Base-by-base conservation (phyloP, 2,113 vertebrate species). In the Ptyas mucosa region DNA sequence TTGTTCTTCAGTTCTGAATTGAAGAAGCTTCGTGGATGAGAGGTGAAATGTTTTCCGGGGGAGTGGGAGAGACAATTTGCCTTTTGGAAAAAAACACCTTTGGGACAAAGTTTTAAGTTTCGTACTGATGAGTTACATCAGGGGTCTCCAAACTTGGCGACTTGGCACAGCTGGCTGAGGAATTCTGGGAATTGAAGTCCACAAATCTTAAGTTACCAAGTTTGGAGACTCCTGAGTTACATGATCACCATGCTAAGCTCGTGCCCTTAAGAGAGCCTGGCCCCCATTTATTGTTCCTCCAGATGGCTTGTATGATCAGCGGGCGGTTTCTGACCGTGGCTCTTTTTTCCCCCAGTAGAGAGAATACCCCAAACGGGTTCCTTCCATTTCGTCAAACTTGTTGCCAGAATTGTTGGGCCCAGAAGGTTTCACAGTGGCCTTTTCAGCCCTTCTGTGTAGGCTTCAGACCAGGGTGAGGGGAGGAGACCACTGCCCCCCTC, bases 261-360 rank as follows among this genome's bases (percentile, higher is more conserved):
- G 5, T 46, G 39, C 26, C 8, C 5, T 57, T 87, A 55, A 91
- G 90, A 23, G 24, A 46, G 58, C 8, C 58, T 49, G 29, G 18
- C 64, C 46, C 86, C 43, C 18, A 7, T 54, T 34, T 75, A 20
- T 2, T 2, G n/a, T 51, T 51, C 21, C 24, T 43, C 51, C 18
- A 24, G 23, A 69, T 14, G 51, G 58, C 26, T 12, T 53, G 57
- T 15, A 12, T 24, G 46, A 23, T 88, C 52, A 94, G 24, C 15
- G 0, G 55, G 89, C 0, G 0, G 11, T 46, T 39, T 39, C 14
- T 29, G 3, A 6, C 26, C 57, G 39, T 1, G n/a, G 4, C 8
- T 8, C 4, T 1, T 0, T 87, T 88, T 86, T 24, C 2, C 94
- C 93, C 85, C 49, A 18, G 54, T 18, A 3, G 26, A 49, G 43